Percentiles rank a stretch among this genome's conserved stretches.
These are phyloP conservation scores for Pemphredon lugubris DNA, from an alignment of 2,888 invertebrate species.

Conservation along the genomic window DNA sequence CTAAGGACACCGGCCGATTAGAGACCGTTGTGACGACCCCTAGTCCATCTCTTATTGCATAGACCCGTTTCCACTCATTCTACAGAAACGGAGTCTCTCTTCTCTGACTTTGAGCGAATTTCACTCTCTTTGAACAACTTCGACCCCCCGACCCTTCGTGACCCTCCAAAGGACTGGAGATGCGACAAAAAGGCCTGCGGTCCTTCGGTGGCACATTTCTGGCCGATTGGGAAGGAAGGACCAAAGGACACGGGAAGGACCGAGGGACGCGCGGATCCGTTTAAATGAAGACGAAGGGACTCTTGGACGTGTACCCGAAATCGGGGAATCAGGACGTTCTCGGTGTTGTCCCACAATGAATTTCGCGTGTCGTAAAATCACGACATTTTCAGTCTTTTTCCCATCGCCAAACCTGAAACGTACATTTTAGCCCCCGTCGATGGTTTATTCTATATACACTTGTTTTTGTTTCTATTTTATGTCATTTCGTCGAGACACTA, in stretches of 20 bases:
- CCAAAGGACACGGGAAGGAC: constrained; percentile 45
- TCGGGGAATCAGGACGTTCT: constrained; percentile 40
- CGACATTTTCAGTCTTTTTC: too few species aligned
- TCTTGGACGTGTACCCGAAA: constrained; percentile 33
- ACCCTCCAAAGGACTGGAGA: constrained; percentile 49
- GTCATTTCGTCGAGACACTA: too few species aligned
- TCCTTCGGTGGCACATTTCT: constrained; percentile 60
- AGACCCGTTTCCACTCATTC: constrained; percentile 50
- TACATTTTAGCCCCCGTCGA: too few species aligned
- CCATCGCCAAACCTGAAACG: too few species aligned
- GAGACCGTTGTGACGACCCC: constrained; percentile 66
- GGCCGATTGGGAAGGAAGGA: constrained; percentile 50
- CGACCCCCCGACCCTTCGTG: constrained; percentile 55
- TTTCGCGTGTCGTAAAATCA: not conserved
- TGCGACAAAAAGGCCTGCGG: constrained; percentile 60
- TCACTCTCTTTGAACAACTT: constrained; percentile 63
- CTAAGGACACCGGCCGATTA: constrained; percentile 69
- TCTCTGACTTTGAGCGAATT: constrained; percentile 56
- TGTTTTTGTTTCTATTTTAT: too few species aligned
- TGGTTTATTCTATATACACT: too few species aligned
- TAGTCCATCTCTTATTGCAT: constrained; percentile 57
- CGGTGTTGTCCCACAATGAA: constrained; percentile 14
- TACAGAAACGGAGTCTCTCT: constrained; percentile 33
- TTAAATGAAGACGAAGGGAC: constrained; percentile 63
- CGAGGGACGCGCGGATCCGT: constrained; percentile 47